Evolutionary conservation across 1,140 invertebrate species (phyloP).

Genomic region (Hestina assimilis): DNA sequence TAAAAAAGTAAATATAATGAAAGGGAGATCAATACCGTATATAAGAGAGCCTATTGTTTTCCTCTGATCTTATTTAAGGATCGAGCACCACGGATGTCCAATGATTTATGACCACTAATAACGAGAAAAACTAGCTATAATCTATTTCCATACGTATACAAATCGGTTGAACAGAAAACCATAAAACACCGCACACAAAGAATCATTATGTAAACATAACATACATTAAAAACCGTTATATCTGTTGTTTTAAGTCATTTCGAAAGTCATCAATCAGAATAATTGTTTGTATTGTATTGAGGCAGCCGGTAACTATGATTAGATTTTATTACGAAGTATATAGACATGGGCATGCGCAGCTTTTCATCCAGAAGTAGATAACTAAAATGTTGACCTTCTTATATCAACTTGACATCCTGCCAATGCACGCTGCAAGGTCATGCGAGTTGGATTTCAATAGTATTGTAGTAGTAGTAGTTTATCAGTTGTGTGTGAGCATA

Average conservation of each 20-base stretch:
- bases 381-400: too few relatives aligned
- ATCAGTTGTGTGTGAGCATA: too few relatives aligned
- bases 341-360: too few relatives aligned
- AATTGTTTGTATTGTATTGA: constrained; percentile 59
- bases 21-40: not conserved
- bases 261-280: constrained; percentile 70
- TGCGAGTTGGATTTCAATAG: too few relatives aligned
- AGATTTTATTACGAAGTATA: constrained; percentile 44
- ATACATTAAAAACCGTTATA: constrained; percentile 74
- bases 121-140: constrained; percentile 76
- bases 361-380: too few relatives aligned
- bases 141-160: constrained; percentile 77
- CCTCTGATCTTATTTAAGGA: constrained; percentile 66
- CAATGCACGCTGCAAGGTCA: too few relatives aligned
- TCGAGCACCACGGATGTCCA: constrained; percentile 60
- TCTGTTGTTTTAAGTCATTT: constrained; percentile 77
- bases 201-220: constrained; percentile 78
- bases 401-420: too few relatives aligned
- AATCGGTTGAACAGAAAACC: constrained; percentile 77
- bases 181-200: constrained; percentile 77
- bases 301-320: constrained; percentile 49
- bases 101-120: constrained; percentile 76
- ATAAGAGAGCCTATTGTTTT: constrained; percentile 35
- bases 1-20: not conserved
- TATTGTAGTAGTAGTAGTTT: too few relatives aligned